phyloP scores from a whole-genome alignment of 2,113 vertebrate genomes.

The Tichodroma muraria region DNA sequence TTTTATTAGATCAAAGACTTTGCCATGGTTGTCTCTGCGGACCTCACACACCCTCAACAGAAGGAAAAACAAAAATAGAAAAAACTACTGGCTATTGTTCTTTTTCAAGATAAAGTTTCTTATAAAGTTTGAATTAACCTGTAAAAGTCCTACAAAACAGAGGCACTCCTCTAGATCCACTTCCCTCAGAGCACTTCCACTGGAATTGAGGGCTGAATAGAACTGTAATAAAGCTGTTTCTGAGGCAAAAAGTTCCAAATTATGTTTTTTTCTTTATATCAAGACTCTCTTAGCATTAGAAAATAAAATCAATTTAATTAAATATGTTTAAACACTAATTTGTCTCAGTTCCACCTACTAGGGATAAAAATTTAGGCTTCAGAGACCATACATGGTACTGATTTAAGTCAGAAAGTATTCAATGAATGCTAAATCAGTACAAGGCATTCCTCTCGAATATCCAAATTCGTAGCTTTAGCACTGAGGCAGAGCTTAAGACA shows the following conservation, averaged over 20 bases:
- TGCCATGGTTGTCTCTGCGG: background rate
- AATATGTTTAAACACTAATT: background rate
- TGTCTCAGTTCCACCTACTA: background rate
- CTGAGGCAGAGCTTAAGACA: background rate
- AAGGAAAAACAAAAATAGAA: background rate
- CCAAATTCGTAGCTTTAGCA: background rate
- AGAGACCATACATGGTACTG: background rate
- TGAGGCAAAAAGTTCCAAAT: background rate
- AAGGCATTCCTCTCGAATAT: background rate
- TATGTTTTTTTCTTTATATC: background rate
- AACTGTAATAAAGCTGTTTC: background rate
- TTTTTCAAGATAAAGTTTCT: background rate
- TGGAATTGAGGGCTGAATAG: background rate
- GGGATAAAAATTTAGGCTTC: background rate
- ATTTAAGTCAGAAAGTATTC: background rate
- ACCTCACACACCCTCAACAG: background rate
- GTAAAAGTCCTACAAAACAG: background rate
- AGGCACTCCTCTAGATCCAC: background rate
- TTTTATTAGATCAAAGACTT: conserved; percentile 50
- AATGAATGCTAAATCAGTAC: background rate
- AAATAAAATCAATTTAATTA: background rate
- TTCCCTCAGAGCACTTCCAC: background rate
- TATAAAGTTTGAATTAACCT: background rate
- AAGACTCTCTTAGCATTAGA: background rate
- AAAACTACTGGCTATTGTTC: background rate